These are phyloP conservation scores for Drosophila differens DNA, from an alignment of 2,888 invertebrate genomes.

Conservation along the genomic window DNA sequence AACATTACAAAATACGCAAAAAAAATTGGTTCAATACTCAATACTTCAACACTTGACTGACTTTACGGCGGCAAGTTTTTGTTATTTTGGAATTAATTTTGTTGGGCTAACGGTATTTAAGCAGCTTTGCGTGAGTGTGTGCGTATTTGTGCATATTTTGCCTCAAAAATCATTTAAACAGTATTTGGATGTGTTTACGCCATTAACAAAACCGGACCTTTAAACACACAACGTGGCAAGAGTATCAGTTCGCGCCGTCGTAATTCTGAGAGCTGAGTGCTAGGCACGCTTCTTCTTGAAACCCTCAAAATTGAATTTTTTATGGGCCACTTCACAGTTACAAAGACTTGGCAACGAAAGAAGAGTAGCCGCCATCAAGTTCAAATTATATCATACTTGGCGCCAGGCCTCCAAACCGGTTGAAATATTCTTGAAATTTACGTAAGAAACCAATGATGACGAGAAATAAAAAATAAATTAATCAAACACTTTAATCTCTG, in stretches of 20 bases:
- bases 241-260: constrained; percentile 20
- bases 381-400: constrained; percentile 44
- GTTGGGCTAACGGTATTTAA: constrained; percentile 62
- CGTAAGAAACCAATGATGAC: constrained; percentile 25
- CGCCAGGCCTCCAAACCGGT: constrained; percentile 59
- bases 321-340: constrained; percentile 29
- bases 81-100: constrained; percentile 17
- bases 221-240: constrained; percentile 29
- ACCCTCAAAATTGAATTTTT: constrained; percentile 23
- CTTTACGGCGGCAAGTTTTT: constrained; percentile 50
- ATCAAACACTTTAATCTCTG: constrained; percentile 12
- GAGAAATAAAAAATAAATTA: constrained; percentile 10
- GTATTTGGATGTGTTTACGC: constrained; percentile 69
- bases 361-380: constrained; percentile 37
- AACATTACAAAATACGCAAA: constrained; percentile 8
- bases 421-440: constrained; percentile 27
- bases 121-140: constrained; percentile 16
- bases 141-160: constrained; percentile 24
- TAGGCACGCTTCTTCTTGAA: constrained; percentile 59
- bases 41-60: constrained; percentile 54
- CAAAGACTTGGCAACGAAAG: constrained; percentile 22
- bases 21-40: constrained; percentile 5
- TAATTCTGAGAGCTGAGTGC: constrained; percentile 55
- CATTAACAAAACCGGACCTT: constrained; percentile 73
- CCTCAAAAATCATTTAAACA: constrained; percentile 57